Conservation (phyloP, 2,113 vertebrate genomes). For the Hippocampus guttulatus region DNA sequence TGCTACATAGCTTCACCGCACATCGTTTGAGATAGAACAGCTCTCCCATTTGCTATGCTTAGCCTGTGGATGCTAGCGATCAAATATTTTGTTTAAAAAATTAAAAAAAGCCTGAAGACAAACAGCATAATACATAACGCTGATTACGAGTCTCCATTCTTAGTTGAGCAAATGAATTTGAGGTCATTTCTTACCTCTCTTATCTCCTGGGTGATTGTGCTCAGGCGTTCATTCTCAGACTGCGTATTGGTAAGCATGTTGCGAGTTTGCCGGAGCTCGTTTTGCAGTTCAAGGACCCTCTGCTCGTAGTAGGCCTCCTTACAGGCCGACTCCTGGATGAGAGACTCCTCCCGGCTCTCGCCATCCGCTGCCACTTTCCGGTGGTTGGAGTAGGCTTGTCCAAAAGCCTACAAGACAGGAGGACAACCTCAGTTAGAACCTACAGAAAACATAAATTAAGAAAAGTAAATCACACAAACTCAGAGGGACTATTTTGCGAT, state of each 20-base stretch:
- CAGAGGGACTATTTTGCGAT: conserved; percentile 11
- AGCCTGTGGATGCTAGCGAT: neutral
- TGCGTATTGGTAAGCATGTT: conserved; percentile 88
- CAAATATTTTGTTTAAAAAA: neutral
- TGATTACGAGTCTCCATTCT: neutral
- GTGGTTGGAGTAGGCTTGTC: conserved; percentile 94
- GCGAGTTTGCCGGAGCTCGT: conserved; percentile 85
- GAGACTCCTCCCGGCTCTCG: conserved; percentile 94
- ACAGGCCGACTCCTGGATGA: conserved; percentile 93
- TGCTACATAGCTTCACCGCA: neutral
- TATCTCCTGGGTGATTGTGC: conserved; percentile 83
- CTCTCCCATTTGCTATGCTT: neutral
- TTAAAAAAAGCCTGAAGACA: neutral
- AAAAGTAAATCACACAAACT: neutral
- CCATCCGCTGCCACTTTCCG: conserved; percentile 96
- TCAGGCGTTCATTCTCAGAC: conserved; percentile 91
- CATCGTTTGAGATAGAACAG: neutral
- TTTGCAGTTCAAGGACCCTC: conserved; percentile 92
- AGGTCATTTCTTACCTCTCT: conserved; percentile 79
- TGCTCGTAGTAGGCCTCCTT: conserved; percentile 97
- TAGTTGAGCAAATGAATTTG: neutral
- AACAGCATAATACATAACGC: neutral
- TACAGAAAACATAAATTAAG: neutral
- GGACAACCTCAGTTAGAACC: conserved; percentile 10
- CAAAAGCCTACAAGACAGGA: conserved; percentile 81